Conservation (phyloP, 1,140 invertebrate genomes). For the Drosophila arizonae region DNA sequence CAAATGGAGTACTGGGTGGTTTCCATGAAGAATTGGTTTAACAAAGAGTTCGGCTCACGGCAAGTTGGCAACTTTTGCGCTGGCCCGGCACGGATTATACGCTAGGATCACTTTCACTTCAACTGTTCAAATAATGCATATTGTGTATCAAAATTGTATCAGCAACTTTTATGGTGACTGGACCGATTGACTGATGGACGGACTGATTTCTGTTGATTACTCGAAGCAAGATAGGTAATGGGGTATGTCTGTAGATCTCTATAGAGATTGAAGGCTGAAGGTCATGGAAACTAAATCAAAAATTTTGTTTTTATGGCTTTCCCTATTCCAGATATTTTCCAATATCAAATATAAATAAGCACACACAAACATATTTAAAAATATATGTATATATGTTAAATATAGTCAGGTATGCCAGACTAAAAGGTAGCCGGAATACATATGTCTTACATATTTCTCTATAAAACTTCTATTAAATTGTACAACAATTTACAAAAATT, state of each 20-base stretch:
- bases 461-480: no score
- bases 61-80: conserved; percentile 8
- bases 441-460: no score
- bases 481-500: no score
- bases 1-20: conserved; percentile 58
- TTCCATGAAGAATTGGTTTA: conserved; percentile 73
- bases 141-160: not conserved
- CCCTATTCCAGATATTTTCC: no score
- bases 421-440: no score
- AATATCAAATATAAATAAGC: no score
- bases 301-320: no score
- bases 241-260: not conserved
- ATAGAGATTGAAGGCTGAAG: no score
- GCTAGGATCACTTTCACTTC: not conserved
- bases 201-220: not conserved
- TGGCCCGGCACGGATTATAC: conserved; percentile 25
- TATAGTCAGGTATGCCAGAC: no score
- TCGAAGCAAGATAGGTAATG: not conserved
- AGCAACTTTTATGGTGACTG: not conserved
- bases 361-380: no score
- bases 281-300: no score
- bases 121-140: not conserved
- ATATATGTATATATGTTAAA: not conserved
- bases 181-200: not conserved
- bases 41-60: conserved; percentile 32